Percentiles rank a stretch among this genome's conserved stretches.
Conservation (phyloP, 2,797 vertebrate species). For the Acipenser ruthenus region DNA sequence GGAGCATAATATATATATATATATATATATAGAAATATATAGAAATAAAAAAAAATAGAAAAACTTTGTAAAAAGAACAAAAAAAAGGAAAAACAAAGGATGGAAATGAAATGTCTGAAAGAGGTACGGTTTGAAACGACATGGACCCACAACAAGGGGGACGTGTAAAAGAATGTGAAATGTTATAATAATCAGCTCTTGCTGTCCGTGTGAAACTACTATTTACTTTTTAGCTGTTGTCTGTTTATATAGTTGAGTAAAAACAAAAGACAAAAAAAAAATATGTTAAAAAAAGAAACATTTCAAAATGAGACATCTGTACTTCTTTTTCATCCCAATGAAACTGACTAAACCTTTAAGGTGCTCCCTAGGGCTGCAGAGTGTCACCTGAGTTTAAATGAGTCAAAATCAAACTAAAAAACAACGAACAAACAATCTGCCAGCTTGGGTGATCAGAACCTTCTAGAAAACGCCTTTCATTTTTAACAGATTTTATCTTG, state of each 20-base stretch:
- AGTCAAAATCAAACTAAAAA: constrained; percentile 9
- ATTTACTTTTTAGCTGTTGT: constrained; percentile 8
- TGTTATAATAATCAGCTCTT: constrained; percentile 7
- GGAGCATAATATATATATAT: too few species aligned
- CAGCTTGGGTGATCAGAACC: constrained; percentile 42
- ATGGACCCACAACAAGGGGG: background rate
- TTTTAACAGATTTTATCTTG: constrained; percentile 42
- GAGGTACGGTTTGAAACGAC: too few species aligned
- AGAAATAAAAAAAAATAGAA: background rate
- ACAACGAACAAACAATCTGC: constrained; percentile 39
- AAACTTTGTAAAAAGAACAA: constrained; percentile 1
- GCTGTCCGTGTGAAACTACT: constrained; percentile 11
- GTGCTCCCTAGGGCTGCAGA: too few species aligned
- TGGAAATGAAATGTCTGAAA: background rate
- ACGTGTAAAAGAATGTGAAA: constrained; percentile 8
- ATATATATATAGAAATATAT: too few species aligned
- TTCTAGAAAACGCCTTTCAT: constrained; percentile 39
- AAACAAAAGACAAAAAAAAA: background rate
- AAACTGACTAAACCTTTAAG: too few species aligned
- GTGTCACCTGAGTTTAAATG: too few species aligned
- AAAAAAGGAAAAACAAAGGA: background rate
- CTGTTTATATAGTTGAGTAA: constrained; percentile 5
- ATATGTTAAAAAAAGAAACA: background rate
- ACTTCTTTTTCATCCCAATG: too few species aligned
- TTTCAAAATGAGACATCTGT: constrained; percentile 4